Base-by-base conservation (phyloP, 2,888 invertebrate genomes). In the Volucella bombylans region DNA sequence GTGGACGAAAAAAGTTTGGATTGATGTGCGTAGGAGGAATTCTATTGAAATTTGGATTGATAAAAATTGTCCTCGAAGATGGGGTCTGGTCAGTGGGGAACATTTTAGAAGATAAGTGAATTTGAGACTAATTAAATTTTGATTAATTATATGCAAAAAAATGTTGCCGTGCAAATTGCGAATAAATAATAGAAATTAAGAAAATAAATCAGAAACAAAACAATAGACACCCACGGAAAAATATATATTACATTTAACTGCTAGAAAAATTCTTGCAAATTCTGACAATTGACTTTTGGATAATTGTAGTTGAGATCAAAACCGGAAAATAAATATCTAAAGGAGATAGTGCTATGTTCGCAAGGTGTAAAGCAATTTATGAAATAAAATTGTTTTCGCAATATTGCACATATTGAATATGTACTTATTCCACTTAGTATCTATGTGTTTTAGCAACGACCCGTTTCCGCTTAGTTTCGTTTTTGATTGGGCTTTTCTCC, bases 41-140 rank as follows among this genome's bases (percentile, higher is more conserved):
- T 57, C 87, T 87, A 74, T 85, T 87, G 76, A 91, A 91, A 88
- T 90, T 91, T 45, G 92, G 92, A 87, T 92, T 92, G 67, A 92
- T 90, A 65, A 90, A 90, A 78, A 91, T 90, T 43, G 88, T 90
- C 57, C 89, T 87, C 57, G 87, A 87, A 65, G 82, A 74, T 23
- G 83, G 43, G 31, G 68, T 79, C 10, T 62, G 57, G 10, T 69
- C 62, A 47, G 72, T 91, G 91, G 12, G 87, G 43, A 81, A 77
- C 85, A 85, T 85, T 62, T 72, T 69, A 11, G 8, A 38, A 12
- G 2, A 23, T 54, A 57, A 57, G 65, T 74, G 65, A 57, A 15
- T 31, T 67, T 18, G 8, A 47, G 41, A 23, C 8, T 54, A 54
- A 54, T 39, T 41, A 11, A 18, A 45, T 12, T 4, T 45, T 45